A percentile compares a stretch with the other conserved stretches of the same genome.
These are phyloP conservation scores for Drosophila pseudoobscura DNA, from an alignment of 1,140 invertebrate species.

Conservation along the genomic window DNA sequence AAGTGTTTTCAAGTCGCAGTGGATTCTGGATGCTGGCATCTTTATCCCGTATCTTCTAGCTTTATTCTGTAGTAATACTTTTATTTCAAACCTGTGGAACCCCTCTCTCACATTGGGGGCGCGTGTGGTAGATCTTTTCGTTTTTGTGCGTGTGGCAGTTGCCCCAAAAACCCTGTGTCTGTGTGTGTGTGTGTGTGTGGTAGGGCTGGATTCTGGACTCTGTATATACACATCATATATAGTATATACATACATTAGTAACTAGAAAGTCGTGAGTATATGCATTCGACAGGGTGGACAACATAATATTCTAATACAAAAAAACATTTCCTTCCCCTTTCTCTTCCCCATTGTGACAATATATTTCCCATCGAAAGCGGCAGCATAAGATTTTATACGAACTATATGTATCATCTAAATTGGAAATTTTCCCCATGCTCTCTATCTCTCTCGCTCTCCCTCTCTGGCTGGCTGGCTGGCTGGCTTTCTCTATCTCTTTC, in stretches of 20 bases:
- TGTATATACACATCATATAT: slow-evolving; percentile 11
- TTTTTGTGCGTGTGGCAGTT: slow-evolving; percentile 1
- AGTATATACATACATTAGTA: slow-evolving; percentile 31
- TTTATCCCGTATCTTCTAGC: slow-evolving; percentile 7
- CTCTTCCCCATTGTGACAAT: not conserved
- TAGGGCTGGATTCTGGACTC: not conserved
- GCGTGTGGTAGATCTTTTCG: not conserved
- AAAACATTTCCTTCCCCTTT: not conserved
- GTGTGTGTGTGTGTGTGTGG: too few relatives aligned
- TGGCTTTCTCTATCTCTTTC: too few relatives aligned
- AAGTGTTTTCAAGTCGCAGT: slow-evolving; percentile 1
- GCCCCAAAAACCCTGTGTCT: too few relatives aligned
- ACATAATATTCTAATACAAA: not conserved
- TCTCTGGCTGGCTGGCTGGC: too few relatives aligned
- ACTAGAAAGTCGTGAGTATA: slow-evolving; percentile 13
- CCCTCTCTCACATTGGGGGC: not conserved
- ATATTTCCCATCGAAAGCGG: too few relatives aligned
- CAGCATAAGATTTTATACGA: too few relatives aligned
- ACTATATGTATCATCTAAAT: too few relatives aligned
- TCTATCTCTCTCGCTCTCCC: too few relatives aligned
- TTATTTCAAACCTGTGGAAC: slow-evolving; percentile 42
- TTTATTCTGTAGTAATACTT: slow-evolving; percentile 63
- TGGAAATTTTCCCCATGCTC: too few relatives aligned
- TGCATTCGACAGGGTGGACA: not conserved
- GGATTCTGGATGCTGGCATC: not conserved